Evolutionary conservation across 2,113 vertebrate species (phyloP), one percentile per base, ranked within the genome.

Genomic region (Clarias macrocephalus): DNA sequence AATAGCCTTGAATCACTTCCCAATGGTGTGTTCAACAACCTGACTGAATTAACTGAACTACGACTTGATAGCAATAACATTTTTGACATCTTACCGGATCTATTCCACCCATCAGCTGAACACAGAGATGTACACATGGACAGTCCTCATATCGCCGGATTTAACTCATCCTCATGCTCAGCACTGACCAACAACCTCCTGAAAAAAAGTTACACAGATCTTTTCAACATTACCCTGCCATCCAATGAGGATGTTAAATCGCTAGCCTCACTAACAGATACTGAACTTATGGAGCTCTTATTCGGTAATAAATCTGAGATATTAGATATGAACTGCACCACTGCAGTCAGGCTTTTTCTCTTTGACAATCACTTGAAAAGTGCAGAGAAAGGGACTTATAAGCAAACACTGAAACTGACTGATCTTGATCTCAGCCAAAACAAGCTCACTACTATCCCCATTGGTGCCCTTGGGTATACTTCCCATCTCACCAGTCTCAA

Each of bases 51-150:
- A 76, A 72, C 19, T 18, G 91, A 92, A 10, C 87, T 95, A n/a
- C 90, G 89, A 13, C 83, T 95, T 66, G 91, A 93, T 25, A 85
- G 48, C 48, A 95, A 95, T 57, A 89, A 91, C 21, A 90, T 94
- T 85, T 90, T 77, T 7, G 16, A 0, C 3, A 66, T 94, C 4
- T 72, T 86, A 30, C 63, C 42, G 0, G 81, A 88, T 7, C 65
- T 90, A 0, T 94, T 94, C 63, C 68, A 91, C 25, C 56, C 85
- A 0, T 70, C 91, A 13, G 23, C 60, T 28, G 81, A 68, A 62
- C 88, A 94, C 30, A 76, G 8, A 0, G 89, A 91, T 23, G 68
- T 93, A 8, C 89, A 93, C 48, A 83, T 92, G 37, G 90, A 91
- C 1, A 89, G 88, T 87, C 37, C 8, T 85, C 37, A 10, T 15